These are phyloP conservation scores for Colletes gigas DNA, from an alignment of 1,140 invertebrate genomes.

Conservation along the genomic window DNA sequence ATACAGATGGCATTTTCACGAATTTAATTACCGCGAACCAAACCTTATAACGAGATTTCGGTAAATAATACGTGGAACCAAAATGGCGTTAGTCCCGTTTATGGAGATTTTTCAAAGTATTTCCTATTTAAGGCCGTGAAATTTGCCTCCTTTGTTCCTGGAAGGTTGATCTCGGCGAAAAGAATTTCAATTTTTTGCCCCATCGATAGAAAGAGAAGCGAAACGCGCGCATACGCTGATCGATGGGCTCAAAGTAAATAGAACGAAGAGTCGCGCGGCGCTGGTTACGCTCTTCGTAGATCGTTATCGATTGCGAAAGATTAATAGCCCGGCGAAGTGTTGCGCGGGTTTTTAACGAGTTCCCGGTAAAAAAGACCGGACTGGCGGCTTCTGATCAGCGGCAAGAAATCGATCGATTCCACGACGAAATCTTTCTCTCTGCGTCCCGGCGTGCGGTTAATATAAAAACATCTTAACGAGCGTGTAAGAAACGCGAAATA, in stretches of 20 bases:
- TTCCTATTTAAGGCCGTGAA: too few species aligned
- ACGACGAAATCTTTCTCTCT: background rate
- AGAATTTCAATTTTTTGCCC: too few species aligned
- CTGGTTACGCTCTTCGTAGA: slow-evolving; percentile 16
- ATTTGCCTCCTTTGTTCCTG: too few species aligned
- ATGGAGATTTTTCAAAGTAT: too few species aligned
- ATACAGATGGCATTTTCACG: too few species aligned
- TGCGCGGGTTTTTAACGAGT: slow-evolving; percentile 43
- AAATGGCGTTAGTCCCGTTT: too few species aligned
- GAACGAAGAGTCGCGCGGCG: background rate
- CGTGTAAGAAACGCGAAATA: slow-evolving; percentile 69
- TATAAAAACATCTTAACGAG: slow-evolving; percentile 66
- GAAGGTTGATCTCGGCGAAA: too few species aligned
- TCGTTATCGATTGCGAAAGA: slow-evolving; percentile 44
- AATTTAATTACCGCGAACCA: too few species aligned
- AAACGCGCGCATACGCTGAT: background rate
- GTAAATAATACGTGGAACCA: too few species aligned
- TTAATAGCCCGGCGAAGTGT: slow-evolving; percentile 43
- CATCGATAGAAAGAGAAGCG: background rate
- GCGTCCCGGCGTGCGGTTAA: slow-evolving; percentile 11
- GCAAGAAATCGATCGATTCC: slow-evolving; percentile 37
- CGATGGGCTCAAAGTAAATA: slow-evolving; percentile 37
- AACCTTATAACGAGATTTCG: too few species aligned
- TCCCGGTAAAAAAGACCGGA: slow-evolving; percentile 11
- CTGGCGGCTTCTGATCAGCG: slow-evolving; percentile 24